These are phyloP conservation scores for Drosophila ficusphila DNA, from an alignment of 1,140 invertebrate species.

Conservation along the genomic window DNA sequence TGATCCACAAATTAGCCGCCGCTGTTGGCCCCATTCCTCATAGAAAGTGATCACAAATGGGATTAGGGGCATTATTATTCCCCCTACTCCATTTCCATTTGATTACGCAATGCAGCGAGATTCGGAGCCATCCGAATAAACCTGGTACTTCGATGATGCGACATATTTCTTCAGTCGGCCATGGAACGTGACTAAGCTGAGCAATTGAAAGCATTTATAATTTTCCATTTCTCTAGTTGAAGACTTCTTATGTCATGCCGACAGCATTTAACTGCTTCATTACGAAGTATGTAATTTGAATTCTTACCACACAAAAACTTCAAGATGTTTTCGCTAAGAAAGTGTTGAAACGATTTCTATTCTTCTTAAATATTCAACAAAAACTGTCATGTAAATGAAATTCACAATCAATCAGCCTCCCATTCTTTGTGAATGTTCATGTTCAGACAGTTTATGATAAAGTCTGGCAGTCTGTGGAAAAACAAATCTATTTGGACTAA, in stretches of 20 bases:
- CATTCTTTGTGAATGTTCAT: too few species aligned
- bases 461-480: not conserved
- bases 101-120: conserved; percentile 49
- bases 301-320: not conserved
- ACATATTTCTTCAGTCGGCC: conserved; percentile 32
- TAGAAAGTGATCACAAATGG: conserved; percentile 70
- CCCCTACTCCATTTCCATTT: not conserved
- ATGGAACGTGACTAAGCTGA: conserved; percentile 47
- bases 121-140: not conserved
- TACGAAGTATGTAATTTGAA: not conserved
- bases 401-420: too few species aligned
- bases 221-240: not conserved
- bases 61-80: conserved; percentile 47
- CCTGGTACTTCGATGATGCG: conserved; percentile 52
- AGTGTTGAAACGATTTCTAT: too few species aligned
- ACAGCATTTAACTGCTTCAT: not conserved
- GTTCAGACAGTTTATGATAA: too few species aligned
- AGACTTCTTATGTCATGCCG: conserved; percentile 11
- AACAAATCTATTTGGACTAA: not conserved
- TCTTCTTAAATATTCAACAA: too few species aligned
- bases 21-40: conserved; percentile 22
- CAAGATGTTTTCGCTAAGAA: not conserved
- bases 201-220: conserved; percentile 20
- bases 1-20: conserved; percentile 37
- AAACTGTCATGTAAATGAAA: not conserved